These are phyloP conservation scores for Oenanthe melanoleuca DNA, from an alignment of 2,113 vertebrate genomes.

Conservation along the genomic window DNA sequence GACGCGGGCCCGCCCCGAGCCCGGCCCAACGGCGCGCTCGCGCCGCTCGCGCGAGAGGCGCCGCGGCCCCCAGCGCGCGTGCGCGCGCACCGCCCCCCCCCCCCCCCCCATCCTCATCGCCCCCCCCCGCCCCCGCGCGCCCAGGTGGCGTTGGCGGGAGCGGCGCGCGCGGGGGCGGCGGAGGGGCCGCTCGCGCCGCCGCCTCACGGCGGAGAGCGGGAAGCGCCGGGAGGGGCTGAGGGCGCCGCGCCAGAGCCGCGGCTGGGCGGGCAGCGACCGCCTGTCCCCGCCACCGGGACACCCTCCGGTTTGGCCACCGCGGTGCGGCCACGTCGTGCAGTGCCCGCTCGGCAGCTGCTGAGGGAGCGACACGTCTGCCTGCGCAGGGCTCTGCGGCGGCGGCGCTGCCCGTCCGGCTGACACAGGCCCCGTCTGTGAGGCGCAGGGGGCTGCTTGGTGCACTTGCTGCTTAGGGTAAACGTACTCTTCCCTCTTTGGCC, in stretches of 20 bases:
- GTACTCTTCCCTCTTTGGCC: rapidly evolving
- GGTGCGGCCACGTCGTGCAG: background rate
- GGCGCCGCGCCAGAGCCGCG: no score
- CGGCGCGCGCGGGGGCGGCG: no score
- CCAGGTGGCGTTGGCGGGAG: no score
- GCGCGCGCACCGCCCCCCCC: no score
- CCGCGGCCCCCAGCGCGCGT: no score
- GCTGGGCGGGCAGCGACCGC: no score
- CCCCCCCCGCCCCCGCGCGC: no score
- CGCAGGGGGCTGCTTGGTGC: background rate
- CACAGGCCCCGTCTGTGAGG: rapidly evolving
- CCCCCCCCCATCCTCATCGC: no score
- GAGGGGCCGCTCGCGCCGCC: background rate
- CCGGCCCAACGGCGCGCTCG: no score
- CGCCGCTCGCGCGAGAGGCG: no score
- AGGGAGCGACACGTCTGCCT: background rate
- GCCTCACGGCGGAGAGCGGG: background rate
- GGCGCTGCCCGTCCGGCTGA: background rate
- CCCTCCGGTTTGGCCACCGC: background rate
- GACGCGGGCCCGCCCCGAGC: no score
- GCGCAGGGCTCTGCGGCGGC: background rate
- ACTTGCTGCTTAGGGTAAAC: rapidly evolving
- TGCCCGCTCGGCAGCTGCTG: background rate
- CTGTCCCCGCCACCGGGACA: rapidly evolving
- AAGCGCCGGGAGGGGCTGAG: background rate